Conservation (phyloP, 1,140 invertebrate genomes). For the Calosoma granatense region DNA sequence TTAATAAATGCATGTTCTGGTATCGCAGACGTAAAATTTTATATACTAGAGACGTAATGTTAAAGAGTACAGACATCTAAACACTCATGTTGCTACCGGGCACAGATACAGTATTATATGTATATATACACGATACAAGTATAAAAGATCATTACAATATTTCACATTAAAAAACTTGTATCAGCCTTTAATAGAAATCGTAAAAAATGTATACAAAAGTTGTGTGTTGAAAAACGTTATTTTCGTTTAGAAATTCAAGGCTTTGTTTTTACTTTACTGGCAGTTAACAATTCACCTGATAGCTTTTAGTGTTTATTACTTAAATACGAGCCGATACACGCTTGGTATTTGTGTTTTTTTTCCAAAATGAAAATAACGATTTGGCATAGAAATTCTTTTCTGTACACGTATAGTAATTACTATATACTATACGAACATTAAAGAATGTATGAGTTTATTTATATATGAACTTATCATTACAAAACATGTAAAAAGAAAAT, state of each 20-base stretch:
- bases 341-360: too few species aligned
- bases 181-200: slow-evolving; percentile 1
- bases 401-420: too few species aligned
- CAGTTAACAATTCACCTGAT: not conserved
- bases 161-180: not conserved
- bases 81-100: not conserved
- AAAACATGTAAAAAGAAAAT: not conserved
- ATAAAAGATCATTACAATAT: slow-evolving; percentile 6
- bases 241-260: not conserved
- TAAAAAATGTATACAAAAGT: not conserved
- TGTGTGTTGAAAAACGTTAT: not conserved
- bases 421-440: too few species aligned
- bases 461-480: not conserved
- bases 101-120: too few species aligned
- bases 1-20: slow-evolving; percentile 2
- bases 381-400: too few species aligned
- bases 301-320: not conserved
- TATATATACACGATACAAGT: slow-evolving; percentile 4
- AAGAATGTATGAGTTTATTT: too few species aligned
- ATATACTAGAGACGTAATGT: not conserved
- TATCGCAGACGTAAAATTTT: not conserved
- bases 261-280: not conserved
- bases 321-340: too few species aligned
- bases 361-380: not conserved
- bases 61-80: slow-evolving; percentile 5